These are phyloP conservation scores for Platycnemis pennipes DNA, from an alignment of 2,888 invertebrate genomes.

Conservation along the genomic window DNA sequence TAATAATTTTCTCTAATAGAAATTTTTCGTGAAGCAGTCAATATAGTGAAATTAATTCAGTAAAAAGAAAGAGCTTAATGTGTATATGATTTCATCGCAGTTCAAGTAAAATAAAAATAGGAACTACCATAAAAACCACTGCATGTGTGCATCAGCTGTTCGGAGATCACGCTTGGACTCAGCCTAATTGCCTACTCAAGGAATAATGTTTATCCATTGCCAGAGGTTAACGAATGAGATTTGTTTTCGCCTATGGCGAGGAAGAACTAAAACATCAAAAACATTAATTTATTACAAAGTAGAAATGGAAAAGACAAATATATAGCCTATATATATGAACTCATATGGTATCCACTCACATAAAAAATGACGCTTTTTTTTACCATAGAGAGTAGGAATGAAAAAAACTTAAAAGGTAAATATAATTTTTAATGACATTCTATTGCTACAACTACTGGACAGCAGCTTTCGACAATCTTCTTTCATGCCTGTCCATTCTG, in stretches of 20 bases:
- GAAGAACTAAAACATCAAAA: not conserved
- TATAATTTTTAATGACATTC: not conserved
- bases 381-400: not conserved
- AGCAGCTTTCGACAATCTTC: not conserved
- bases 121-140: not conserved
- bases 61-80: not conserved
- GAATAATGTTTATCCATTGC: not conserved
- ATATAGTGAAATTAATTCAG: not conserved
- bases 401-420: not conserved
- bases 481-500: not conserved
- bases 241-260: not conserved
- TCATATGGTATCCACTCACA: not conserved
- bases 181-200: not conserved
- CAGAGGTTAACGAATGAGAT: not conserved
- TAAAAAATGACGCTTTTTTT: not conserved
- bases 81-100: not conserved
- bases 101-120: not conserved
- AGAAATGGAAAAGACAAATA: no score
- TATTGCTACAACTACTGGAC: not conserved
- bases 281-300: not conserved
- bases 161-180: not conserved
- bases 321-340: not conserved
- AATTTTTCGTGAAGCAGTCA: not conserved
- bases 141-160: not conserved
- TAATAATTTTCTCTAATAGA: not conserved